Base-by-base conservation (phyloP, 2,113 vertebrate species). In the Hucho hucho region DNA sequence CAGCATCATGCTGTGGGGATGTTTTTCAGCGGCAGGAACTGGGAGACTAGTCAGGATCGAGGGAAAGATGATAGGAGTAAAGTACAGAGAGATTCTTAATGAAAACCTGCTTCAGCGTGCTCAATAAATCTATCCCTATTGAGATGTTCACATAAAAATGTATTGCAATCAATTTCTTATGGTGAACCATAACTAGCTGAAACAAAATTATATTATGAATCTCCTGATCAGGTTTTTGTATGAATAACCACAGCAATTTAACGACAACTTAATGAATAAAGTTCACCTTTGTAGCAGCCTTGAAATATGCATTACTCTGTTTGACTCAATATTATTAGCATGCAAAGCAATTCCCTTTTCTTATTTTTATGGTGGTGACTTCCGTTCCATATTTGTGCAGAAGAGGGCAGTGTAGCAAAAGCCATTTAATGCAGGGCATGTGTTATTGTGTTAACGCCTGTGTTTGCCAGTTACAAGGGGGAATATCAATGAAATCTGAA, bases 321-420 rank as follows among this genome's bases (percentile, higher is more conserved):
- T 28, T 63, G 20, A 29, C 29, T 43, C 58, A 43, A 24, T 63
- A 14, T 49, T 3, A 49, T 49, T 14, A 14, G 47, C 47, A 49
- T 49, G 47, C 13, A 14, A 49, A 49, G 11, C 47, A 13, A 53
- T 53, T 53, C 3, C 47, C 16, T 18, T 14, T 18, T 53, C 9
- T 11, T 43, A 11, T 43, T 43, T 43, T 43, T 43, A 43, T 6
- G 37, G 9, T 43, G 37, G 37, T 43, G 37, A 9, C 37, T 53
- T 53, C 25, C 32, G 6, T 87, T 87, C 47, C 0, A 63, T 0
- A 64, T 29, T n/a, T n/a, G 4, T 61, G 59, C 91, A 91, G 70
- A 73, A 75, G 91, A 80, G 85, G 90, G 86, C 88, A 91, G 87
- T 28, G 28, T 67, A 32, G 65, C 65, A 37, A 37, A 14, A 37